Evolutionary conservation across 2,888 invertebrate species (phyloP), one percentile per base, ranked within the genome.

Genomic region (Pandemis cinnamomeana): DNA sequence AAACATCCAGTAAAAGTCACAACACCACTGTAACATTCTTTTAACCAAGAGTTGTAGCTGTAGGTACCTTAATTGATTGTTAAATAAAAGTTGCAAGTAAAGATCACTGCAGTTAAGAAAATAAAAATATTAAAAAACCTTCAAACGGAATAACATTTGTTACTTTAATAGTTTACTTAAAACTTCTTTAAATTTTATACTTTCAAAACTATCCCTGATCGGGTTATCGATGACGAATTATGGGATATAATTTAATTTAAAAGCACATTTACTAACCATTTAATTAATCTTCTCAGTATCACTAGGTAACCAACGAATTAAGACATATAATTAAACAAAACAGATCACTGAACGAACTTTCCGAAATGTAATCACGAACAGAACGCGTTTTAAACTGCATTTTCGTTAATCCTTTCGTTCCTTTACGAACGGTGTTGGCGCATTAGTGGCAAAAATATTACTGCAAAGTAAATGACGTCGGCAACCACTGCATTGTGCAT

Each of bases 381-480:
- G 83, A 84, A 87, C 85, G 87, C 82, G 79, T 88, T 83, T 71
- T 81, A 83, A 85, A 88, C 89, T 89, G 91, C 93, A 93, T 92
- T 91, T 91, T 92, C 82, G 85, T 85, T 71, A 84, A 88, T 91
- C 88, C 90, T 88, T 84, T 80, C 81, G 80, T 86, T 87, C 86
- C 86, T 87, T 87, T 87, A 88, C 82, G 81, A 90, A 81, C 86
- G 91, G 92, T 93, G 89, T 87, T 88, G 85, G 89, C 92, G 92
- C 93, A 92, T 91, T 93, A 91, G 91, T 88, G 85, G 92, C 90
- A 85, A 90, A 93, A 93, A 89, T 92, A 91, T 89, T 88, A 93
- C 93, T 94, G 93, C 93, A 94, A 93, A 91, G 83, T 88, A 90
- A 84, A 90, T 93, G 93, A 93, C 93, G 93, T 93, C 89, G 91